Base-by-base conservation (phyloP, 2,797 vertebrate species). In the Cryptoblepharus egeriae region DNA sequence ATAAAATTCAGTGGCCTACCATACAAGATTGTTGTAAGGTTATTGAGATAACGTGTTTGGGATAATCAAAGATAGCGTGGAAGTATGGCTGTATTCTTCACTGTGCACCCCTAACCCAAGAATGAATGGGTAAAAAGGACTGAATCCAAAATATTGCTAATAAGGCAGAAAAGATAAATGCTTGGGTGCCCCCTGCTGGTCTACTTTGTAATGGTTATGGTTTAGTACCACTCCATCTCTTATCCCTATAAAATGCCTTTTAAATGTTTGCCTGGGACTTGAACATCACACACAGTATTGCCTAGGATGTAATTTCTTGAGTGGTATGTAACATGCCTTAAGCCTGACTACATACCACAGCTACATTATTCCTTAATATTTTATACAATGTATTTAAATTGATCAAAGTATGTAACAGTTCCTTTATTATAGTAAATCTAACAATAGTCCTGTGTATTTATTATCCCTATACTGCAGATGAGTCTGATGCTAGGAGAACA, bases 141-240 rank as follows among this genome's bases (percentile, higher is more conserved):
- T n/a, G n/a, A n/a, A n/a, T n/a, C n/a, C n/a, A n/a, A n/a, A n/a
- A n/a, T n/a, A n/a, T 15, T 32, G 9, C 32, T 18, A 52, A 45
- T 15, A 18, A 32, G 45, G 11, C 9, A 35, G 24, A 60, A 13
- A 13, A 22, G 67, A 32, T 22, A 49, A 10, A 4, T 73, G 49
- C 28, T 2, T 32, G 63, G 39, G 5, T 45, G 58, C 69, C 52
- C 82, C 69, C 61, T 83, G 61, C 76, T 83, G 69, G 69, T n/a
- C 24, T 28, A 3, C 1, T 6, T 1, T 22, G 35, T 35, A 67
- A 78, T 73, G 7, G 26, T 18, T 12, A 42, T 64, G 26, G 28
- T 58, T 55, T 3, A 11, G 28, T 37, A 11, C 30, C 49, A 32
- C 37, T 28, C 57, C 67, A 35, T 16, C 24, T 15, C 11, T 68